phyloP scores from a whole-genome alignment of 2,888 invertebrate genomes.

The Pocota personata region DNA sequence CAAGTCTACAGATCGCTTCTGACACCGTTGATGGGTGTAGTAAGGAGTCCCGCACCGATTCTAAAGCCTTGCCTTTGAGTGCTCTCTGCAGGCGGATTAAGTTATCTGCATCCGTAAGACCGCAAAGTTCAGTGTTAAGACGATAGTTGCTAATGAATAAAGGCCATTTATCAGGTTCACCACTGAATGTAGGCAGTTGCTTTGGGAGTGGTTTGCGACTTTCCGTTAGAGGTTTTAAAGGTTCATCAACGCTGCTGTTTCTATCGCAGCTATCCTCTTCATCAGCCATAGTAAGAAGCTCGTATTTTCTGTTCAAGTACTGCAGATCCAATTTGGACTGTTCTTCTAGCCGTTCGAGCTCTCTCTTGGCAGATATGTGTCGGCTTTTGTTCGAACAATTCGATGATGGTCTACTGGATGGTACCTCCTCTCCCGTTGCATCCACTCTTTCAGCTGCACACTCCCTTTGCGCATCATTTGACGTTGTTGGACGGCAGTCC shows the following conservation, averaged over 20 bases:
- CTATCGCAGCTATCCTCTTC: not conserved
- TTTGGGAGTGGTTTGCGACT: conserved; percentile 39
- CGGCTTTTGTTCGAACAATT: not conserved
- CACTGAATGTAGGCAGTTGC: conserved; percentile 51
- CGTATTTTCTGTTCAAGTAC: not conserved
- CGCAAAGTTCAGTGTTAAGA: conserved; percentile 61
- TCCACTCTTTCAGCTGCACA: not conserved
- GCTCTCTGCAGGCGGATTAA: no score
- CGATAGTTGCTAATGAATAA: conserved; percentile 57
- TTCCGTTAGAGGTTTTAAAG: not conserved
- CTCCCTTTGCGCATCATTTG: no score
- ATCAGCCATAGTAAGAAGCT: not conserved
- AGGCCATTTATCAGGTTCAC: conserved; percentile 60
- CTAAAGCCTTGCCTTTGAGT: conserved; percentile 22
- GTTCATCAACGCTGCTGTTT: not conserved
- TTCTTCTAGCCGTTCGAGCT: not conserved
- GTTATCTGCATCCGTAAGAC: conserved; percentile 53
- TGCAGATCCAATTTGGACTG: not conserved
- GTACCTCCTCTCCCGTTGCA: not conserved
- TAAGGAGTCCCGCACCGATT: not conserved
- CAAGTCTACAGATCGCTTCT: not conserved
- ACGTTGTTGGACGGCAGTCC: not conserved
- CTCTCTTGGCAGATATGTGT: not conserved
- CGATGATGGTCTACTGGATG: not conserved
- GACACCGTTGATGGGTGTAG: not conserved